phyloP scores from a whole-genome alignment of 2,113 vertebrate genomes.

The Cochlearius cochlearius region DNA sequence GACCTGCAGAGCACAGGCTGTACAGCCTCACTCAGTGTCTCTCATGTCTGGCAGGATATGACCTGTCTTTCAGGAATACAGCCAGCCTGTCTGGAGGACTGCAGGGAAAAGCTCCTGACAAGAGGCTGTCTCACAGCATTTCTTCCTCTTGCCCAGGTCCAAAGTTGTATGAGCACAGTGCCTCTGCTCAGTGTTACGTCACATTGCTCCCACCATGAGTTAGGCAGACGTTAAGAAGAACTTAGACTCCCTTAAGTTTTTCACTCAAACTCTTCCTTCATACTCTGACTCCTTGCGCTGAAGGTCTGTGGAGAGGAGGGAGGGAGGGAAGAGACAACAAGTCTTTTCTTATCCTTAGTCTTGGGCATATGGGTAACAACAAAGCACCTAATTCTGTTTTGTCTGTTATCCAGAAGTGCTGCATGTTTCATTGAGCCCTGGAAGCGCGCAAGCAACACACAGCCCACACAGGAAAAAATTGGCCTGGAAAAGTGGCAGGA shows the following conservation, averaged over 20 bases:
- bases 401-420: not conserved
- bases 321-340: not conserved
- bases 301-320: not conserved
- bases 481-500: not conserved
- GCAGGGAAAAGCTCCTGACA: not conserved
- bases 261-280: not conserved
- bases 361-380: not conserved
- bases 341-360: not conserved
- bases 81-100: not conserved
- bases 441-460: not conserved
- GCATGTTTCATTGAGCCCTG: not conserved
- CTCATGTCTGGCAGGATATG: not conserved
- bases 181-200: not conserved
- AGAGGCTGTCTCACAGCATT: not conserved
- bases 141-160: not conserved
- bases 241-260: not conserved
- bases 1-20: not conserved
- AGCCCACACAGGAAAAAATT: not conserved
- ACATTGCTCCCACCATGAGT: not conserved
- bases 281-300: not conserved
- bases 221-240: accelerated
- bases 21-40: not conserved
- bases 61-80: not conserved
- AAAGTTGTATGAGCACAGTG: not conserved
- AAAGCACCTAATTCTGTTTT: not conserved